Evolutionary conservation across 2,888 invertebrate species (phyloP).

Genomic region (Tenthredo notha): DNA sequence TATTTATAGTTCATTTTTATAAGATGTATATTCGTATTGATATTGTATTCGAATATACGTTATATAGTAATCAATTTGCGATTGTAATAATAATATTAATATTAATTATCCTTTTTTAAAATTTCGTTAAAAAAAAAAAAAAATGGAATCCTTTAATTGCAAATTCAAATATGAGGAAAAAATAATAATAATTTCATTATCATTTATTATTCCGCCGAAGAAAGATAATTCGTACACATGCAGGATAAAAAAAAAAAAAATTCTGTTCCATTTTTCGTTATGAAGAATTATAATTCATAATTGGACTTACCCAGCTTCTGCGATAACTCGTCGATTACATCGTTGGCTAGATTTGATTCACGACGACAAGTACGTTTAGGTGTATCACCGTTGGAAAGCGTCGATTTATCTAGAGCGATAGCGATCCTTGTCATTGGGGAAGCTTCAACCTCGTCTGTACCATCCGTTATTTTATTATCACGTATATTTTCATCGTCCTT

Average conservation of each 20-base stretch:
- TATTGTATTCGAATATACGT: neutral
- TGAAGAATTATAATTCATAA: neutral
- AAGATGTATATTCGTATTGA: neutral
- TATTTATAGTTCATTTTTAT: neutral
- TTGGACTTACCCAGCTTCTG: constrained; percentile 60
- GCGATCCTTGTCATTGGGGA: constrained; percentile 69
- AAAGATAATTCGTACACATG: neutral
- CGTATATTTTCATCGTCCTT: constrained; percentile 56
- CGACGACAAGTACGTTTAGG: constrained; percentile 47
- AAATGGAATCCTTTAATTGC: too few species aligned
- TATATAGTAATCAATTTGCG: neutral
- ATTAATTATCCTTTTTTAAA: neutral
- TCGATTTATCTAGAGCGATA: constrained; percentile 64
- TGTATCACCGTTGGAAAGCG: constrained; percentile 60
- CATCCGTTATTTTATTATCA: neutral
- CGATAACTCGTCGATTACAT: constrained; percentile 48
- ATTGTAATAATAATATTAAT: neutral
- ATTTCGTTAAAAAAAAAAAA: neutral
- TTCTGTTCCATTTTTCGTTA: neutral
- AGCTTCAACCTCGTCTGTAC: constrained; percentile 24
- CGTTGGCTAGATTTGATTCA: neutral
- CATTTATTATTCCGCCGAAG: neutral
- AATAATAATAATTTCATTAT: too few species aligned
- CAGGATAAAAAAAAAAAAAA: neutral
- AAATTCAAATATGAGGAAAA: too few species aligned